Conservation (phyloP, 2,888 invertebrate species). For the Zaprionus lineosus region DNA sequence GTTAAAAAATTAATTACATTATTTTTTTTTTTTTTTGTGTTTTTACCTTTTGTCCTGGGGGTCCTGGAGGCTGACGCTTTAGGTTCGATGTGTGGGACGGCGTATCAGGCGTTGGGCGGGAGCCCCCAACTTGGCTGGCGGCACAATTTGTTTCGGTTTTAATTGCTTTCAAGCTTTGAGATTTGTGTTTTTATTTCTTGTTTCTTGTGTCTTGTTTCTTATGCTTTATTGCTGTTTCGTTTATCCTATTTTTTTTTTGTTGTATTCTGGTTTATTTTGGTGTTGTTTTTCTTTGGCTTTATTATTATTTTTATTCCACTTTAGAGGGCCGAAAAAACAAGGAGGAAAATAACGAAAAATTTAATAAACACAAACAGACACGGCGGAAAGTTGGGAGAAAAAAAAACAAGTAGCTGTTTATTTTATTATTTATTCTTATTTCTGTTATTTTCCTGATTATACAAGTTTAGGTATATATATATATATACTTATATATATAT, state of each 20-base stretch:
- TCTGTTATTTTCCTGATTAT: no score
- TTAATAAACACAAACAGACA: no score
- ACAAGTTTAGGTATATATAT: no score
- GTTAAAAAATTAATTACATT: conserved; percentile 28
- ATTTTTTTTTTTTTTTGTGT: conserved; percentile 21
- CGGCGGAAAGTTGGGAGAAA: no score
- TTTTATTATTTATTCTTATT: no score
- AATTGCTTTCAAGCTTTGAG: conserved; percentile 66
- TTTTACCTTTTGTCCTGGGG: conserved; percentile 9
- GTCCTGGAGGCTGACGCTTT: conserved; percentile 9
- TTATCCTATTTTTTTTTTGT: not conserved
- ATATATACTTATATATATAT: conserved; percentile 7
- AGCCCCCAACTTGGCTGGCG: conserved; percentile 72
- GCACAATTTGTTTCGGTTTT: conserved; percentile 69
- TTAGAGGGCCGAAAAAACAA: no score
- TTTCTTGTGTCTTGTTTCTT: conserved; percentile 2
- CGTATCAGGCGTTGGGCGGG: conserved; percentile 55
- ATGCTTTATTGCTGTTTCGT: not conserved
- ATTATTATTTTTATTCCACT: conserved; percentile 4
- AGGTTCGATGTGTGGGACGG: no score
- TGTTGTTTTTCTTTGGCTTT: conserved; percentile 10
- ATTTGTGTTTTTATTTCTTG: conserved; percentile 15
- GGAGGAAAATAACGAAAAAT: no score
- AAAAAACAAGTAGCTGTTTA: no score
- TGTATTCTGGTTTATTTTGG: not conserved